Base-by-base conservation (phyloP, 2,888 invertebrate genomes). In the Volucella bombylans region DNA sequence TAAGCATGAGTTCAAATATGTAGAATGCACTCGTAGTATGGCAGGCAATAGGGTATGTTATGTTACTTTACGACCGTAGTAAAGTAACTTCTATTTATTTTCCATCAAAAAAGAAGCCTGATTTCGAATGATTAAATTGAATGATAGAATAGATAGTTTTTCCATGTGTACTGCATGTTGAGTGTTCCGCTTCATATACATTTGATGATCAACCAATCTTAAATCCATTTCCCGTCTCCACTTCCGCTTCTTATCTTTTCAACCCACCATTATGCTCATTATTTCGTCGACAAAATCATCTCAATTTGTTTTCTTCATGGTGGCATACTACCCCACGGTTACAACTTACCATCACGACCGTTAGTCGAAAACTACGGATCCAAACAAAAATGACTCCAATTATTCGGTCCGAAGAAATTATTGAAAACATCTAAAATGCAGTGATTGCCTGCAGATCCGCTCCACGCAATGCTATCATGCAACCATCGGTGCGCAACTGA, bases 401-500 rank as follows among this genome's bases (percentile, higher is more conserved):
- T 59, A 67, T 38, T 45, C n/a, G 14, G 38, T 45, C 23, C 67
- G 43, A 67, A 64, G 49, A 49, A 49, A 67, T 14, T 45, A 74
- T 43, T 67, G 52, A 45, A 68, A 49, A 74, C 6, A 31, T 31
- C 31, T 74, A 74, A n/a, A 67, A 52, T 76, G 67, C 76, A 76
- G 43, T 65, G 47, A 45, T 52, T 62, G 62, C 54, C 47, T 39
- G 38, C 47, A 57, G 49, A 59, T 38, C 54, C 62, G 15, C 45
- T 55, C 73, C 73, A 65, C 55, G 41, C 64, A 73, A 73, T 54
- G 62, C 14, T 65, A 50, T 69, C 49, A 49, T 69, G 69, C 69
- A 78, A 41, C 49, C 77, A 78, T 64, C 64, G 52, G 64, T 59
- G 78, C 78, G 57, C 71, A 79, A 54, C 71, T 79, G 71, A 79